Evolutionary conservation across 1,140 invertebrate genomes (phyloP).

Genomic region (Drosophila baimaii): DNA sequence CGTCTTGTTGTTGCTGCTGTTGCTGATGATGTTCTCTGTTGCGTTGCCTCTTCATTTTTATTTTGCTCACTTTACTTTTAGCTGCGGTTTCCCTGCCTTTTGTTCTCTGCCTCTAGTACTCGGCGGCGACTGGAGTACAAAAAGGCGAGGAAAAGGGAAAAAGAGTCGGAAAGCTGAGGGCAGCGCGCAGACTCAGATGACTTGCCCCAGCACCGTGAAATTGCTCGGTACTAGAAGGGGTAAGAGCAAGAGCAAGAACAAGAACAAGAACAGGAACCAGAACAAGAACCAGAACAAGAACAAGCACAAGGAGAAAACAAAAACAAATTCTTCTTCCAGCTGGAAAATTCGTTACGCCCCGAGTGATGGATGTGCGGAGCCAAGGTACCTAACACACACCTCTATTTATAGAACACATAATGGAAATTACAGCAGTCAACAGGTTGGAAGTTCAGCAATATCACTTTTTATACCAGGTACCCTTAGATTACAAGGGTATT

Average conservation of each 20-base stretch:
- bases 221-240: conserved; percentile 4
- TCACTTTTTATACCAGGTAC: not conserved
- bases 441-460: conserved; percentile 21
- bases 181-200: conserved; percentile 54
- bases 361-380: conserved; percentile 24
- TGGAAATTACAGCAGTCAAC: conserved; percentile 34
- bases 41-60: conserved; percentile 26
- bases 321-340: conserved; percentile 20
- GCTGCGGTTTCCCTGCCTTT: conserved; percentile 40
- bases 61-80: conserved; percentile 65
- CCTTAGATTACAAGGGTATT: not conserved
- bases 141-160: conserved; percentile 17
- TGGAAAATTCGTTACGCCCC: conserved; percentile 64
- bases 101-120: conserved; percentile 10
- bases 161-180: conserved; percentile 45
- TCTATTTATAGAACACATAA: conserved; percentile 35
- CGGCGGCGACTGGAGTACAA: conserved; percentile 24
- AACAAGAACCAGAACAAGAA: not conserved
- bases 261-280: not conserved
- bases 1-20: conserved; percentile 12
- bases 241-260: conserved; percentile 4
- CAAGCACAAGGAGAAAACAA: conserved; percentile 10
- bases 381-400: conserved; percentile 4
- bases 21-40: conserved; percentile 39
- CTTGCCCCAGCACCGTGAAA: conserved; percentile 31